phyloP scores from a whole-genome alignment of 2,888 invertebrate genomes.

The Synanthedon andrenaeformis region DNA sequence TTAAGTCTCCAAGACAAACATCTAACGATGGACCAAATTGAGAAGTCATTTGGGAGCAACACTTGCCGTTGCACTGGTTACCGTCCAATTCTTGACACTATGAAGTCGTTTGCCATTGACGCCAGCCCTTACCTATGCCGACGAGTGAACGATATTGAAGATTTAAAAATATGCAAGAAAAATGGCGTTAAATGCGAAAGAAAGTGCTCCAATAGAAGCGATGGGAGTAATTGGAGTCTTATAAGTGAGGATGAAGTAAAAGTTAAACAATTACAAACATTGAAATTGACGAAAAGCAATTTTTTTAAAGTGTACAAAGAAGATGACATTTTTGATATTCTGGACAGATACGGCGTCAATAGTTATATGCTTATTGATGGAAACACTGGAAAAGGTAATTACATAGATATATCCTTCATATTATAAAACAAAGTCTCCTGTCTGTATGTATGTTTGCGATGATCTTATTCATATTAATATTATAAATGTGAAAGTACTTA shows the following conservation, averaged over 20 bases:
- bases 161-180: constrained; percentile 28
- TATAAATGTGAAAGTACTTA: too few species aligned
- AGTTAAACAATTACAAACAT: constrained; percentile 24
- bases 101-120: constrained; percentile 78
- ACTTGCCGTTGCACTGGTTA: constrained; percentile 87
- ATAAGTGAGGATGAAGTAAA: constrained; percentile 15
- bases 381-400: constrained; percentile 77
- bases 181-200: constrained; percentile 26
- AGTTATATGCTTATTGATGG: constrained; percentile 74
- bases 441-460: too few species aligned
- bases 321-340: constrained; percentile 55
- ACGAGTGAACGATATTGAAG: constrained; percentile 60
- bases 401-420: too few species aligned
- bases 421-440: too few species aligned
- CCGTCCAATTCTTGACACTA: constrained; percentile 80
- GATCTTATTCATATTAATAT: too few species aligned
- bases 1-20: constrained; percentile 61
- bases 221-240: constrained; percentile 37
- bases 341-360: constrained; percentile 43
- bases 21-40: constrained; percentile 75
- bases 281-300: constrained; percentile 51
- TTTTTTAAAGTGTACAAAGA: constrained; percentile 62
- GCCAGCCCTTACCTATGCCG: constrained; percentile 63
- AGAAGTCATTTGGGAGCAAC: constrained; percentile 81
- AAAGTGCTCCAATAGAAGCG: constrained; percentile 29